Conservation (phyloP, 2,113 vertebrate genomes). For the Hemiprocne comata region DNA sequence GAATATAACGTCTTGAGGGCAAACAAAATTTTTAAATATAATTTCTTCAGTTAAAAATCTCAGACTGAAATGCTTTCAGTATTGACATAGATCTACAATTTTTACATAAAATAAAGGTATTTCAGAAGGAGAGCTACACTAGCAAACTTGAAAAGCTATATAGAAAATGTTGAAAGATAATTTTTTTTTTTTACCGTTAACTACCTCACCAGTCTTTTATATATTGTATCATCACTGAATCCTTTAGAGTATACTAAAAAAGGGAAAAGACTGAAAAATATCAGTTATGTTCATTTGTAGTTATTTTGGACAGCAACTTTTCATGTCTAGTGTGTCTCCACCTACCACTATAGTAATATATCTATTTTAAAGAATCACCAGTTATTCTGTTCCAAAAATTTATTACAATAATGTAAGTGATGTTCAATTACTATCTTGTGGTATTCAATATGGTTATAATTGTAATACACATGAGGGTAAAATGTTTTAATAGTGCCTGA, state of each 20-base stretch:
- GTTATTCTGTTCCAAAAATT: background rate
- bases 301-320: background rate
- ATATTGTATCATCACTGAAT: background rate
- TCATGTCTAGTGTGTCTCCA: background rate
- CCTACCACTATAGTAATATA: background rate
- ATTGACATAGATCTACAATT: background rate
- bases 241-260: background rate
- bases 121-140: background rate
- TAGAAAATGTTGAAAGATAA: background rate
- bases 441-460: background rate
- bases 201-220: background rate
- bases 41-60: background rate
- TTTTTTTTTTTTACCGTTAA: background rate
- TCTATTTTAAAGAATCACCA: background rate
- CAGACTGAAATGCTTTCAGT: background rate
- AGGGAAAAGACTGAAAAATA: background rate
- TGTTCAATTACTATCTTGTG: background rate
- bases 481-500: background rate
- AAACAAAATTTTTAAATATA: background rate
- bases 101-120: background rate
- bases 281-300: background rate
- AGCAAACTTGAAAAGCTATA: background rate
- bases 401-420: background rate
- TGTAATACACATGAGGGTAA: background rate
- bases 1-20: background rate